Evolutionary conservation across 2,797 vertebrate species (phyloP), one percentile per base, ranked within the genome.

Genomic region (Otus scops): DNA sequence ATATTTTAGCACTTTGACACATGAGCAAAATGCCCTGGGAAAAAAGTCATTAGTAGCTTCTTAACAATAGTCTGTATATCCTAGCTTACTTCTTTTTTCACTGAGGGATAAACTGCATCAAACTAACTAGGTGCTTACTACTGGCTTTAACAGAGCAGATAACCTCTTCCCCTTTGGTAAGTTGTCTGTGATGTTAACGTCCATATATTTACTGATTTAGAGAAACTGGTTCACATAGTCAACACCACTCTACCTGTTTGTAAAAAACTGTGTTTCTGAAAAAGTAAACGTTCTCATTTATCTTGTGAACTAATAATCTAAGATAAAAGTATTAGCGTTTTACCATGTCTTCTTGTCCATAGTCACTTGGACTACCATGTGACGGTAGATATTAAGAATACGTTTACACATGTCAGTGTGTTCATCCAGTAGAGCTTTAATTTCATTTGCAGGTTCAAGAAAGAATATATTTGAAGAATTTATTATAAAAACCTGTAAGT

Each of bases 311-410:
- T 26, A 70, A 81, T 60, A 89, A 78, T n/a, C 45, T 23, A 93
- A 59, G 21, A 85, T 5, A 85, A 97, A 93, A 92, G 39, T 26
- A 88, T 57, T 36, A 86, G 38, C 28, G 88, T 94, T 93, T 97
- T 99, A 99, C 99, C 99, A 99, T 95, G 99, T 99, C 96, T 99
- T 99, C 98, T 99, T 99, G 98, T 99, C 99, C 99, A 99, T 99
- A 94, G 99, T 99, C 96, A 99, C 99, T 96, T 99, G 99, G 94
- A 99, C 99, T 91, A 99, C 99, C 96, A 99, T 99, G 97, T 99
- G 99, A 81, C 99, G 99, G 97, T 99, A 99, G 97, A 99, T 99
- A 97, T 99, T 99, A 77, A 99, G 98, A 97, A 99, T 99, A 63
- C 99, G 98, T 98, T 99, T 99, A 98, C 99, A 99, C 99, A 99